Evolutionary conservation across 1,140 invertebrate genomes (phyloP).

Genomic region (Gonatopus flavifemur): DNA sequence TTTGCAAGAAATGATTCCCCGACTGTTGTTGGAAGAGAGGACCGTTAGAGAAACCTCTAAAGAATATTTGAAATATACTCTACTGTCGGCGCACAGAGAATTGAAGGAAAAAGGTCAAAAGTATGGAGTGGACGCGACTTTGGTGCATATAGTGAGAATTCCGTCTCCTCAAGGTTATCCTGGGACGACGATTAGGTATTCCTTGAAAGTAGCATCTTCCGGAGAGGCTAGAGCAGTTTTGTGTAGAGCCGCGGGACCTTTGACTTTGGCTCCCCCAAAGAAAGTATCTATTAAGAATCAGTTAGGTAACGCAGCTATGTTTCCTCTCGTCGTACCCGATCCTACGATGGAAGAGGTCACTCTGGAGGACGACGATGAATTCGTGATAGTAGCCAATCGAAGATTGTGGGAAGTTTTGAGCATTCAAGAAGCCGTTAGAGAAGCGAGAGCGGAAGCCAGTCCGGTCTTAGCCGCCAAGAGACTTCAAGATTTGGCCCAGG

Average conservation of each 20-base stretch:
- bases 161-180: conserved; percentile 50
- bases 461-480: conserved; percentile 78
- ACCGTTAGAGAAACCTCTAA: conserved; percentile 76
- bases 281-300: conserved; percentile 52
- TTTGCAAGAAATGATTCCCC: conserved; percentile 73
- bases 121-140: conserved; percentile 69
- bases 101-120: conserved; percentile 71
- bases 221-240: conserved; percentile 73
- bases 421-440: conserved; percentile 72
- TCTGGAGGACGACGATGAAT: conserved; percentile 79
- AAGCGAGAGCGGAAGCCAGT: conserved; percentile 73
- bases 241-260: conserved; percentile 65
- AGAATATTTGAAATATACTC: conserved; percentile 82
- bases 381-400: conserved; percentile 77
- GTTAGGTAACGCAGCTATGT: conserved; percentile 65
- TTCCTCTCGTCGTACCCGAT: conserved; percentile 70
- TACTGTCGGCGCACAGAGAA: conserved; percentile 74
- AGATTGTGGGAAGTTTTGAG: conserved; percentile 77
- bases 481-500: conserved; percentile 78
- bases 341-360: conserved; percentile 73
- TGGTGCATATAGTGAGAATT: conserved; percentile 70
- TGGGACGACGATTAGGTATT: conserved; percentile 57
- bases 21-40: conserved; percentile 74
- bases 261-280: conserved; percentile 59
- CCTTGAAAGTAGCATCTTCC: conserved; percentile 70